Evolutionary conservation across 2,888 invertebrate genomes (phyloP), one percentile per base, ranked within the genome.

Genomic region (Aplocera efformata): DNA sequence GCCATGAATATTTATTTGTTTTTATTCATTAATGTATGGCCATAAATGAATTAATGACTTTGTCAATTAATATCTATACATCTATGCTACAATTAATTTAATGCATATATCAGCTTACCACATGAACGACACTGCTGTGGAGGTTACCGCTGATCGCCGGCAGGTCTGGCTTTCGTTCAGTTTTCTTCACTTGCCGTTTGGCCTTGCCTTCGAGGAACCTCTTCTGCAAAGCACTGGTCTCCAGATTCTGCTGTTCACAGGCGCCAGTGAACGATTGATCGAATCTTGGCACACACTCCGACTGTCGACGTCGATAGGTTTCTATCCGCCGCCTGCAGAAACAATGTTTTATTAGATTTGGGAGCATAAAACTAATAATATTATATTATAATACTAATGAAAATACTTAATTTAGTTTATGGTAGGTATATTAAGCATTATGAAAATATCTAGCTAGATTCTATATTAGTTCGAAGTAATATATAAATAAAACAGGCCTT

Each of bases 161-260:
- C 60, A 84, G 64, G 62, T 86, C 81, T 24, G 83, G 82, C 72
- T 83, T 89, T 60, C 82, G 83, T 51, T 81, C 89, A 71, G 93
- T 94, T 88, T 95, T 95, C 84, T 96, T 97, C 45, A 94, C 93
- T 56, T 94, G 93, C 60, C 94, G 90, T 82, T 97, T 97, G 56
- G 95, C 93, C 79, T 96, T 97, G 75, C 94, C 94, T 83, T 98
- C 98, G 63, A 97, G 90, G 81, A 94, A 97, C 53, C 96, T 92
- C 81, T 97, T 96, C 78, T 96, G 95, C 50, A 98, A 90, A 53
- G 95, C 92, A 58, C 93, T 90, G 23, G 97, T 97, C 79, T 97
- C 97, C 83, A 96, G 92, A 62, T 94, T 93, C 76, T 97, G 96
- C 75, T 96, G 96, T 70, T 97, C 97, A 86, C 95, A 95, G 48